Evolutionary conservation across 1,140 invertebrate species (phyloP).

Genomic region (Drosophila varians): DNA sequence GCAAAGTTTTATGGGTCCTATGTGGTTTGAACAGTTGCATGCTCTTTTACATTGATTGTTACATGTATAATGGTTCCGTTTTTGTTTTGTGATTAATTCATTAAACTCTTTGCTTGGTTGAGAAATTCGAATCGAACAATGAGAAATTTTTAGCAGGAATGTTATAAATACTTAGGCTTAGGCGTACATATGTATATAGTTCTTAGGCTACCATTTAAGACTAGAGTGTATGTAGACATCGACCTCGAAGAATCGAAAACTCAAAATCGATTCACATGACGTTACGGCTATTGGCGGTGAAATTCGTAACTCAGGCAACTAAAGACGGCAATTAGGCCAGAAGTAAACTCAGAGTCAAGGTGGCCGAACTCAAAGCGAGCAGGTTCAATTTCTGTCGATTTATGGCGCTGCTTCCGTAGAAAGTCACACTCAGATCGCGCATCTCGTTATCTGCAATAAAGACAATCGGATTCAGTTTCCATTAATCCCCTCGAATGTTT

Average conservation of each 20-base stretch:
- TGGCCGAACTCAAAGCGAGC: conserved; percentile 54
- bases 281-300: conserved; percentile 74
- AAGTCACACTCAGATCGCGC: conserved; percentile 82
- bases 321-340: conserved; percentile 49
- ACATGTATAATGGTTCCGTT: conserved; percentile 70
- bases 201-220: conserved; percentile 33
- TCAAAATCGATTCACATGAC: conserved; percentile 38
- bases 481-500: conserved; percentile 26
- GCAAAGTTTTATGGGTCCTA: conserved; percentile 27
- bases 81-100: conserved; percentile 39
- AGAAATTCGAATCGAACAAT: conserved; percentile 45
- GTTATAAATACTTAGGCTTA: conserved; percentile 31
- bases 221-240: conserved; percentile 37
- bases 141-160: conserved; percentile 41
- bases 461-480: conserved; percentile 9
- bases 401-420: conserved; percentile 75
- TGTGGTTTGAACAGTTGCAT: conserved; percentile 60
- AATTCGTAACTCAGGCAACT: conserved; percentile 57
- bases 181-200: conserved; percentile 12
- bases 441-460: conserved; percentile 79
- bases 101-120: conserved; percentile 38
- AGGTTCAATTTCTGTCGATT: conserved; percentile 68
- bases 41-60: conserved; percentile 80
- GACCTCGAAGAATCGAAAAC: conserved; percentile 7
- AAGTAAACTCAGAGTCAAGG: conserved; percentile 54